Conservation (phyloP, 2,113 vertebrate genomes). For the Ciconia stormi region DNA sequence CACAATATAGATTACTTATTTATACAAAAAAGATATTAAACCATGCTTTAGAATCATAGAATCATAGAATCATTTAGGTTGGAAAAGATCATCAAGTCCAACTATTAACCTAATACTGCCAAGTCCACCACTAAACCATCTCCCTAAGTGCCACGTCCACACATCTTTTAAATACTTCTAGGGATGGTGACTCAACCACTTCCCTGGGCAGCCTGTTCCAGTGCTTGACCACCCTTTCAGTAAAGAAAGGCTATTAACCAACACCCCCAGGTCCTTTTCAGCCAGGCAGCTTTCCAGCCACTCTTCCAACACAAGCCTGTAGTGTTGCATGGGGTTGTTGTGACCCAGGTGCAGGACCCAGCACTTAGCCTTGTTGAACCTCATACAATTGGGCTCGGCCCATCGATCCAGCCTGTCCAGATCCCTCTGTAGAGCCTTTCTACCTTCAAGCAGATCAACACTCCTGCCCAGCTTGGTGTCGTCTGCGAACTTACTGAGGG, state of each 20-base stretch:
- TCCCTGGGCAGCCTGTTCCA: neutral
- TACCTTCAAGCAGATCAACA: neutral
- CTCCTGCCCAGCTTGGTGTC: fast-evolving
- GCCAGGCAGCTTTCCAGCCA: neutral
- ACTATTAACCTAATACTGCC: neutral
- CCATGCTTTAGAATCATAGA: neutral
- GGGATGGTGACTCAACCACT: neutral
- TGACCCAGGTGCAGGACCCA: neutral
- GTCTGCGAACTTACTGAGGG: neutral
- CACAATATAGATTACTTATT: neutral
- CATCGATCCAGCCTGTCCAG: neutral
- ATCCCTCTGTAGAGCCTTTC: fast-evolving
- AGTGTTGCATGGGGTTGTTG: neutral
- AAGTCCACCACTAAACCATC: neutral
- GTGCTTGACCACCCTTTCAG: fast-evolving
- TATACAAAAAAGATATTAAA: neutral
- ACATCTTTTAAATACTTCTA: neutral
- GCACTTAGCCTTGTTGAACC: neutral
- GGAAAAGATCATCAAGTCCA: neutral
- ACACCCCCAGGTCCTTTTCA: too few relatives aligned
- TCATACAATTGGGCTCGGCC: neutral
- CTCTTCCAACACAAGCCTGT: too few relatives aligned
- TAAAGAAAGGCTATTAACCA: too few relatives aligned
- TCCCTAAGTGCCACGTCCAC: neutral
- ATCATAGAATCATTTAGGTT: neutral